Evolutionary conservation across 2,113 vertebrate species (phyloP).

Genomic region (Channa argus): DNA sequence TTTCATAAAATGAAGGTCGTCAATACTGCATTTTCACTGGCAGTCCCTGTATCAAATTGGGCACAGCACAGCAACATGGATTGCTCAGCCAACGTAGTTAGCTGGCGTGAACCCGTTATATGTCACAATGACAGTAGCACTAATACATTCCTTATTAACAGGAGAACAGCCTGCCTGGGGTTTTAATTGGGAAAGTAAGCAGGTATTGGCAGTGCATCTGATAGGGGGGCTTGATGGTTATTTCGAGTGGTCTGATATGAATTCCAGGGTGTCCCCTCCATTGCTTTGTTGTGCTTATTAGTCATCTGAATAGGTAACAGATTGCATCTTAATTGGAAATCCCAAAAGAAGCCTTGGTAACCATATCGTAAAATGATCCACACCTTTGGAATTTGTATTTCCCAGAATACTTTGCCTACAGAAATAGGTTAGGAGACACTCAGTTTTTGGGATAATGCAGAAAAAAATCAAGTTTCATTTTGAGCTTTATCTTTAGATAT

Average conservation of each 20-base stretch:
- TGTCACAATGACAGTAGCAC: constrained; percentile 51
- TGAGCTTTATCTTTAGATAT: neutral
- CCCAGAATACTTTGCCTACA: neutral
- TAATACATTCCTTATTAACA: constrained; percentile 73
- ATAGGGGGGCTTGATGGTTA: constrained; percentile 73
- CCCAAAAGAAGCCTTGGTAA: constrained; percentile 75
- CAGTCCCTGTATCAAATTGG: constrained; percentile 50
- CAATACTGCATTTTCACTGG: constrained; percentile 54
- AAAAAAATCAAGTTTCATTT: neutral
- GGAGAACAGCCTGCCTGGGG: constrained; percentile 62
- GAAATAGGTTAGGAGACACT: constrained; percentile 28
- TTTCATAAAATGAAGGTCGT: constrained; percentile 79
- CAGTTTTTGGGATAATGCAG: neutral
- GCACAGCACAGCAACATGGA: constrained; percentile 49
- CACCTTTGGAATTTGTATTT: constrained; percentile 58
- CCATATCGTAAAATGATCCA: constrained; percentile 76
- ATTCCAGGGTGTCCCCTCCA: constrained; percentile 76
- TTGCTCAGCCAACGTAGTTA: constrained; percentile 51
- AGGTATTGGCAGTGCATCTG: constrained; percentile 78
- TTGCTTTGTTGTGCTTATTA: constrained; percentile 83
- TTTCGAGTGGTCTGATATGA: constrained; percentile 81
- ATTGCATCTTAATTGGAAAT: constrained; percentile 85
- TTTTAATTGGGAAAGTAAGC: constrained; percentile 75
- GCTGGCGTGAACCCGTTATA: constrained; percentile 49
- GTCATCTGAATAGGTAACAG: constrained; percentile 81